Base-by-base conservation (phyloP, 2,113 vertebrate genomes). In the Nesogale talazaci region DNA sequence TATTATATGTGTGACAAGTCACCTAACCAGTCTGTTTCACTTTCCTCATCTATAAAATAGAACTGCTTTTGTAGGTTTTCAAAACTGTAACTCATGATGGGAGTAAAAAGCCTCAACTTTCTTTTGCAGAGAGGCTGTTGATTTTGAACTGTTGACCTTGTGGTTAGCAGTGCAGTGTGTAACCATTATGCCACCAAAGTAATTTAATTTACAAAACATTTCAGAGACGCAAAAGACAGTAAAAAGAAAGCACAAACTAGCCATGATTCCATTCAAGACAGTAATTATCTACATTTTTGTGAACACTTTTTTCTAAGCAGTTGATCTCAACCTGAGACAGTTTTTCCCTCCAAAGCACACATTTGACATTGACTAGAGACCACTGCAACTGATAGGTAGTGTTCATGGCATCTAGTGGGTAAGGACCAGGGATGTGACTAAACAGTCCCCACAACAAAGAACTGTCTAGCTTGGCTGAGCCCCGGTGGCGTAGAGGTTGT, bases 11-110 rank as follows among this genome's bases (percentile, higher is more conserved):
- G 34, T 57, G 69, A 83, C 17, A 83, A 57, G 79, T 52, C 61
- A 31, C 34, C 70, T 42, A 57, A 42, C 29, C 34, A 67, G 52
- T 78, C 67, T 52, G 27, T 36, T 83, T 83, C 17, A 63, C 2
- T 89, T 89, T 89, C 40, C 65, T 40, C 40, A 14, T 85, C 56
- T 85, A 17, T 80, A 40, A 80, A 85, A 74, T 79, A 75, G 46
- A 52, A 52, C 46, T 52, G 46, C 9, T 52, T 12, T 52, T 52
- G 46, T 52, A 8, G 46, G 46, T 52, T 52, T 52, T 12, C 46
- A 52, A 52, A 12, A 52, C 46, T 52, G 46, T 10, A 52, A 52
- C 46, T 52, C 14, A 52, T 52, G 46, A 52, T 11, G 14, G 46
- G 5, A 52, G 46, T 52, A 52, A 52, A 52, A 52, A 52, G 46